Evolutionary conservation across 2,113 vertebrate genomes (phyloP).

Genomic region (Candoia aspera): DNA sequence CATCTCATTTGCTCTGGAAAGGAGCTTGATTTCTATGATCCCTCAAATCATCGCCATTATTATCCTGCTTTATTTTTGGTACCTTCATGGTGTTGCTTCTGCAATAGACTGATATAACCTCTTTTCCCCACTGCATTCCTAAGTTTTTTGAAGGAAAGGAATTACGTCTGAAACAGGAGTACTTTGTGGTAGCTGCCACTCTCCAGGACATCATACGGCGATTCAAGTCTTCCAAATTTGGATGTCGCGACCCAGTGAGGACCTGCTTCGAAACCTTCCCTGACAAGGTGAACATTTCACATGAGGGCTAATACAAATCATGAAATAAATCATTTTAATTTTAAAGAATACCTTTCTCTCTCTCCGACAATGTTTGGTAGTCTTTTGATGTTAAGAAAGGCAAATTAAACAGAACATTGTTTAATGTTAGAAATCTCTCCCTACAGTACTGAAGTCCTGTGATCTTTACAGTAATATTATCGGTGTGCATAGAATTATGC

Average conservation of each 20-base stretch:
- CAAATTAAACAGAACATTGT: neutral
- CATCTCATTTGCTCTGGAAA: neutral
- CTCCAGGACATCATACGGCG: slow-evolving; percentile 87
- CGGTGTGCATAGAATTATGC: neutral
- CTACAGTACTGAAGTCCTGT: neutral
- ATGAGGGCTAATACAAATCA: neutral
- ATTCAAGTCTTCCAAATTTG: slow-evolving; percentile 89
- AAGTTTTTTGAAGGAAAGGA: slow-evolving; percentile 92
- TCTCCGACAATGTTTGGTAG: neutral
- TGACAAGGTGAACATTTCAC: slow-evolving; percentile 77
- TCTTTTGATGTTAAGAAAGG: neutral
- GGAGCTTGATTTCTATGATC: neutral
- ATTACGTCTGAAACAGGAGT: slow-evolving; percentile 87
- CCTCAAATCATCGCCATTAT: neutral
- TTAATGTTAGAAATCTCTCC: neutral
- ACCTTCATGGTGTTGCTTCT: neutral
- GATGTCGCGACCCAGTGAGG: slow-evolving; percentile 84
- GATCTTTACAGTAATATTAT: neutral
- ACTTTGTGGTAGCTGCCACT: slow-evolving; percentile 88
- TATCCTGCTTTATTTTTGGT: neutral
- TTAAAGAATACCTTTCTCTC: neutral
- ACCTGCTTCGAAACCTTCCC: slow-evolving; percentile 84
- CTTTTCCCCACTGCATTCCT: neutral
- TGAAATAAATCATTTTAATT: neutral
- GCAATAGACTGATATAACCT: neutral